Evolutionary conservation across 2,113 vertebrate species (phyloP).

Genomic region (Cervus canadensis): DNA sequence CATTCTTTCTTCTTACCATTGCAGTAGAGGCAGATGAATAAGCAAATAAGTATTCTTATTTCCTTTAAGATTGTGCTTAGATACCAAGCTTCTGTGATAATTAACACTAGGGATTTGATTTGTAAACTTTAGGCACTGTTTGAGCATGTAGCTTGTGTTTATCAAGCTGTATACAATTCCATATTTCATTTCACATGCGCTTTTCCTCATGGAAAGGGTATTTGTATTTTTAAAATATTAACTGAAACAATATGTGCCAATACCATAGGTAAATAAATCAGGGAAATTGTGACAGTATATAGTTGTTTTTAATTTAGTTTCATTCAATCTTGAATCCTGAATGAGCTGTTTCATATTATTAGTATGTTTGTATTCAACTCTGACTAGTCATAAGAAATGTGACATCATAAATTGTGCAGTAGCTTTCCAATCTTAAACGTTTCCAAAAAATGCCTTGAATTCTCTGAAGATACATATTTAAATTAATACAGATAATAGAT

Average conservation of each 20-base stretch:
- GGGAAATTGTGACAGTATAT: neutral
- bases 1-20: neutral
- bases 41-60: neutral
- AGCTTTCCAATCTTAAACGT: neutral
- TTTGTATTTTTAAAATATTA: constrained; percentile 39
- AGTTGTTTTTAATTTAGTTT: constrained; percentile 38
- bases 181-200: constrained; percentile 26
- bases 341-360: constrained; percentile 33
- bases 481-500: neutral
- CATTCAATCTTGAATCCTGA: neutral
- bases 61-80: neutral
- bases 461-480: neutral
- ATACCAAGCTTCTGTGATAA: constrained; percentile 50
- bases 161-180: constrained; percentile 8
- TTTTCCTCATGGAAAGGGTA: constrained; percentile 41
- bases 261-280: constrained; percentile 29
- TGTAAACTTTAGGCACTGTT: constrained; percentile 59
- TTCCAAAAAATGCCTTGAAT: neutral
- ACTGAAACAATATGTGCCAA: constrained; percentile 56
- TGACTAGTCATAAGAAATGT: neutral
- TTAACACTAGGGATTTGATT: constrained; percentile 65
- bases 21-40: constrained; percentile 19
- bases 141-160: constrained; percentile 48
- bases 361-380: constrained; percentile 38
- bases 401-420: neutral